Base-by-base conservation (phyloP, 2,797 vertebrate species). In the Borostomias antarcticus region DNA sequence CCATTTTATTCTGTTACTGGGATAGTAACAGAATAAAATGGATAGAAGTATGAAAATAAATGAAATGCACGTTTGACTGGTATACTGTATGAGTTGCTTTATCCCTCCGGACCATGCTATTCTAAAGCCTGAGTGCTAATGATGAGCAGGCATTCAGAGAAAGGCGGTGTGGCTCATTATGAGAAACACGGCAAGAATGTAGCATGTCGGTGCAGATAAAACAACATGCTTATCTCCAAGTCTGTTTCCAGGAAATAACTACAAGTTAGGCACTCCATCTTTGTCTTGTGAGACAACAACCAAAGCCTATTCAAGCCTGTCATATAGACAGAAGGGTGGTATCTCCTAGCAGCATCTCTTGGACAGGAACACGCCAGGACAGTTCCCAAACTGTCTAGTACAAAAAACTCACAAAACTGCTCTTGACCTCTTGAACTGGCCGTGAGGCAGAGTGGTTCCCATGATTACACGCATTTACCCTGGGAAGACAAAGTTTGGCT, bases 401-500 rank as follows among this genome's bases (percentile, higher is more conserved):
- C 26, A 61, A 29, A 17, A 57, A 40, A 13, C 23, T 19, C 19
- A 7, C 15, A n/a, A 29, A 61, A 13, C 40, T 17, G n/a, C 26
- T 28, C 6, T 29, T 48, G 51, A 30, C 15, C 37, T 60, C n/a
- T n/a, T n/a, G n/a, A n/a, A n/a, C n/a, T n/a, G n/a, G n/a, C n/a
- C n/a, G n/a, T 35, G 30, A 50, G 10, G 4, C 21, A 25, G 17
- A 60, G 5, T 13, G n/a, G 58, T 65, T 37, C 40, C 32, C 54
- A 66, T 50, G 28, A 25, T 43, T 48, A 30, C 57, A 61, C 30
- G 7, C 15, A 23, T n/a, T 4, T 21, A 53, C 67, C 50, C 37
- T 54, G 35, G 7, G 47, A 50, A n/a, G n/a, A n/a, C 33, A 58
- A 26, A n/a, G 52, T 17, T 30, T 58, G 71, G 64, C 50, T 40